Conservation (phyloP, 1,140 invertebrate genomes). For the Drosophila tropicalis region DNA sequence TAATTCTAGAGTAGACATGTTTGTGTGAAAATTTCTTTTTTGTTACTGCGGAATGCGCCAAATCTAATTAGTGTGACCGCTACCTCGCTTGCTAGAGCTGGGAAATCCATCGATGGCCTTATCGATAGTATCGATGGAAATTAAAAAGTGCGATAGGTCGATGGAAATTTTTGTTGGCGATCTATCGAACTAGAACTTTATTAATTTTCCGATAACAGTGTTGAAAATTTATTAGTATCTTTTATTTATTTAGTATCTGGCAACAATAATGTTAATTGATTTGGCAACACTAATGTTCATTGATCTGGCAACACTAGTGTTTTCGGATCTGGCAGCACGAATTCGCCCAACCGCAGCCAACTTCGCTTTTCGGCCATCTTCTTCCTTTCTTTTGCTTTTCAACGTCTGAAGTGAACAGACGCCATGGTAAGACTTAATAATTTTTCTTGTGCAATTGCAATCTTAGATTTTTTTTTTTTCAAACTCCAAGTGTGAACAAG, state of each 20-base stretch:
- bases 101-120: too few relatives aligned
- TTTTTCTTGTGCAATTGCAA: slow-evolving; percentile 4
- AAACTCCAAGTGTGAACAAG: slow-evolving; percentile 21
- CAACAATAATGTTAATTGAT: too few relatives aligned
- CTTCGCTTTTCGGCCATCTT: slow-evolving; percentile 28
- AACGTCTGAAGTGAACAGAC: slow-evolving; percentile 76
- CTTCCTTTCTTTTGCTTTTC: slow-evolving; percentile 76
- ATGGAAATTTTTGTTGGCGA: too few relatives aligned
- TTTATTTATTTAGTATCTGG: too few relatives aligned
- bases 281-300: background rate
- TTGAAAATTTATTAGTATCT: too few relatives aligned
- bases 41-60: slow-evolving; percentile 46
- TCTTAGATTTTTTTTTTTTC: slow-evolving; percentile 9
- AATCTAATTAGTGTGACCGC: slow-evolving; percentile 22
- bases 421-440: slow-evolving; percentile 68
- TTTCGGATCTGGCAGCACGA: background rate
- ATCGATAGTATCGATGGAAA: too few relatives aligned
- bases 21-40: slow-evolving; percentile 22
- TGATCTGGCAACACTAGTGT: background rate
- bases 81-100: background rate
- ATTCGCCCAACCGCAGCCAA: slow-evolving; percentile 28
- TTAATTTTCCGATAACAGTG: too few relatives aligned
- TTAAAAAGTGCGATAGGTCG: too few relatives aligned
- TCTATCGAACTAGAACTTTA: too few relatives aligned
- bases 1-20: slow-evolving; percentile 86